Base-by-base conservation (phyloP, 2,113 vertebrate species). In the Aythya baeri region DNA sequence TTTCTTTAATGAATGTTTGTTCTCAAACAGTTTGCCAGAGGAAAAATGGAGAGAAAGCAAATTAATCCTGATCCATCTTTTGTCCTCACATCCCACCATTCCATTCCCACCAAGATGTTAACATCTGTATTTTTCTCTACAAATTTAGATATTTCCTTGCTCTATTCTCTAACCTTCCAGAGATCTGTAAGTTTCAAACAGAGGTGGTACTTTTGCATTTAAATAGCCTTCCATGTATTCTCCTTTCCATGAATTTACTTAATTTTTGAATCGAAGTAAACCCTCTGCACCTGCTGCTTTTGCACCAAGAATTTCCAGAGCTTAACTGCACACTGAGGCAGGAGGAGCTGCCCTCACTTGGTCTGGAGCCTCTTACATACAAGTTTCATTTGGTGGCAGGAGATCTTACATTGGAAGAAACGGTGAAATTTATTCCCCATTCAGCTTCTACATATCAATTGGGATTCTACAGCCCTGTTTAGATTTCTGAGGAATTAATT, bases 301-400 rank as follows among this genome's bases (percentile, higher is more conserved):
- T 21, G 21, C 68, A 91, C 21, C n/a, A 50, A 25, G 52, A 5
- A 13, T 72, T 76, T 76, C 67, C n/a, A 41, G n/a, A 68, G 46
- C 36, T 41, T 21, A 3, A 11, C 46, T 49, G 41, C 22, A 9
- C 15, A 1, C 0, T 0, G 38, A 52, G 50, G 50, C 32, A 36
- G 25, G 50, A 82, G 66, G 22, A 85, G 22, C 36, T 23, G 11
- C 41, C 31, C 75, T 29, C 10, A 0, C 46, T 44, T 67, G 15
- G 6, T 62, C 57, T 57, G 20, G 7, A 55, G 7, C 57, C 26
- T 44, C 3, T 75, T 57, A 41, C 21, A n/a, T 70, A 8, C 68
- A 59, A n/a, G 8, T 58, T 80, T 65, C 73, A 46, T 27, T 26
- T 32, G 17, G 6, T 62, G 27, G 9, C 9, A 71, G 16, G 7